Conservation (phyloP, 2,113 vertebrate species). For the Bufo gargarizans region DNA sequence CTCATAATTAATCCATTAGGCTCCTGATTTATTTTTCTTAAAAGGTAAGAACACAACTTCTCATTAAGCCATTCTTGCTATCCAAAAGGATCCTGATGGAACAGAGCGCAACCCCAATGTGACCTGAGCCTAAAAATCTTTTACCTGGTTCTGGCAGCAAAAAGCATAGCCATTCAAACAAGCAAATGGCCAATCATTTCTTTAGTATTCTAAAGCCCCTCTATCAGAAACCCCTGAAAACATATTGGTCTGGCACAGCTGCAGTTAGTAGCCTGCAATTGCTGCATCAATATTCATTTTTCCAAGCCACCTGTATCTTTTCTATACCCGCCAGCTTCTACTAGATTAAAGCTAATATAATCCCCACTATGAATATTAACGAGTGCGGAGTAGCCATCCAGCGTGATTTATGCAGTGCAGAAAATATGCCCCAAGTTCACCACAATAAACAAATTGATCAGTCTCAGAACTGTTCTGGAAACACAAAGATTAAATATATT, state of each 20-base stretch:
- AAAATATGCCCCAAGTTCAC: conserved; percentile 39
- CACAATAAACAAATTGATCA: conserved; percentile 43
- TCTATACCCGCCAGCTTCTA: conserved; percentile 37
- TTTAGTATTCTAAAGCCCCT: neutral
- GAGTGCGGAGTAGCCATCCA: conserved; percentile 13
- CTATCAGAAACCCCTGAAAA: conserved; percentile 36
- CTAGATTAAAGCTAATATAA: conserved; percentile 56
- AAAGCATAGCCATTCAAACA: neutral
- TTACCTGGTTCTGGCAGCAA: neutral
- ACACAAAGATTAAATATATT: conserved; percentile 47
- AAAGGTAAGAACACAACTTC: no score
- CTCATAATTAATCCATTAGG: no score
- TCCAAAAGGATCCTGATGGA: neutral
- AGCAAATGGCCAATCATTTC: neutral
- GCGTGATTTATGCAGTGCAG: conserved; percentile 9
- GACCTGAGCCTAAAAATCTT: neutral
- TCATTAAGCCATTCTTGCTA: neutral
- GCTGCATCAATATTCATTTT: conserved; percentile 36
- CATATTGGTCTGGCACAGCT: conserved; percentile 20
- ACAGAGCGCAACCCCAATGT: neutral
- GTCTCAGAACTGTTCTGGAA: conserved; percentile 17
- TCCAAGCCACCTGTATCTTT: conserved; percentile 56
- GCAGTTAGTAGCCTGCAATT: conserved; percentile 17
- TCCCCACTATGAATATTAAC: conserved; percentile 51
- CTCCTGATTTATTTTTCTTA: no score